These are phyloP conservation scores for Mustelus asterias DNA, from an alignment of 2,113 vertebrate species.

Conservation along the genomic window DNA sequence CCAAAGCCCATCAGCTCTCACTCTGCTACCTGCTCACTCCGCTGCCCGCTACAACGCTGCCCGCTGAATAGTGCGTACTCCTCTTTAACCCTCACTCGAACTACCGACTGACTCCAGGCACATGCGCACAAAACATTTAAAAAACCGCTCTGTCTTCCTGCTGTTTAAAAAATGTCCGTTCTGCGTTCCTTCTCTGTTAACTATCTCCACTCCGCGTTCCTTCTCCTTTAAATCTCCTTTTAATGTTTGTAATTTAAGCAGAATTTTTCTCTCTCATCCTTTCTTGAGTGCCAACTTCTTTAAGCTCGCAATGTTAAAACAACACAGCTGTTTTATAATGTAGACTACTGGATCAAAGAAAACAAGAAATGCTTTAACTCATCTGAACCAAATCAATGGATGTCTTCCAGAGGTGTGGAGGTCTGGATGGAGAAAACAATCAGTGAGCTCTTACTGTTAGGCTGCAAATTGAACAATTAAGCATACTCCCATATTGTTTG, in stretches of 20 bases:
- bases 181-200: too few species aligned
- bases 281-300: not conserved
- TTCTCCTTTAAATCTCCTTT: too few species aligned
- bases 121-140: too few species aligned
- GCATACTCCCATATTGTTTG: not conserved
- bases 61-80: too few species aligned
- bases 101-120: too few species aligned
- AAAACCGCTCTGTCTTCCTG: too few species aligned
- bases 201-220: too few species aligned
- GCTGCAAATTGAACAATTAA: not conserved
- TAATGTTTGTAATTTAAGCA: not conserved
- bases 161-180: too few species aligned
- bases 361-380: conserved; percentile 66
- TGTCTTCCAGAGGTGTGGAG: conserved; percentile 56
- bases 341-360: conserved; percentile 72
- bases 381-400: conserved; percentile 97
- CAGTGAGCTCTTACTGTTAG: not conserved
- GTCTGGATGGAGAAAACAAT: not conserved
- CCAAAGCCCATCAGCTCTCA: too few species aligned
- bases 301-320: conserved; percentile 8
- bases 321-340: conserved; percentile 58
- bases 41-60: too few species aligned
- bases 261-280: not conserved
- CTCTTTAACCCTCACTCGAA: too few species aligned
- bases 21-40: too few species aligned